Conservation (phyloP, 2,888 invertebrate species). For the Dioctria rufipes region DNA sequence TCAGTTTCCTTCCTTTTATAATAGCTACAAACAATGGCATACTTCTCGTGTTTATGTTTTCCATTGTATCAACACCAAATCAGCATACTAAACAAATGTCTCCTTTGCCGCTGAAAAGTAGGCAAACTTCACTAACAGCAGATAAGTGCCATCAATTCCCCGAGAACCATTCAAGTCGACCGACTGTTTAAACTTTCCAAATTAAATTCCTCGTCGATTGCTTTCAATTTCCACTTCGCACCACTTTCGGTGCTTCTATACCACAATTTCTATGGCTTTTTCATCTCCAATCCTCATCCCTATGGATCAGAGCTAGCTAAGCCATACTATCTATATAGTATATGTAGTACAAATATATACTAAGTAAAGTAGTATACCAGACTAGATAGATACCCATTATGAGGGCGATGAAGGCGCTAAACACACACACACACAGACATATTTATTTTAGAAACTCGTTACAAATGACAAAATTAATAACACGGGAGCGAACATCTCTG, state of each 20-base stretch:
- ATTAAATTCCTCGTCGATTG: constrained; percentile 50
- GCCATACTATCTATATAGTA: too few relatives aligned
- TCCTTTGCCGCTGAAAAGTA: constrained; percentile 35
- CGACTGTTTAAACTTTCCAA: constrained; percentile 49
- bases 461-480: constrained; percentile 51
- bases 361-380: too few relatives aligned
- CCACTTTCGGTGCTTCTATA: constrained; percentile 5
- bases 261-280: neutral
- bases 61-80: constrained; percentile 3
- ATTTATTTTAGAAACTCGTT: constrained; percentile 45
- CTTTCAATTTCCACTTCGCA: constrained; percentile 49
- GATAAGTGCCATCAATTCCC: constrained; percentile 49
- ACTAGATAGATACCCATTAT: neutral
- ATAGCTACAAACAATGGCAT: neutral
- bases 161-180: constrained; percentile 35
- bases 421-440: neutral
- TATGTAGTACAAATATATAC: neutral
- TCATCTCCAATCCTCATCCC: neutral
- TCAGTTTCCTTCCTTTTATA: too few relatives aligned
- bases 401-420: neutral
- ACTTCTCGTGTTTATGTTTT: neutral
- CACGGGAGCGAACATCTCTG: constrained; percentile 14
- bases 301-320: too few relatives aligned
- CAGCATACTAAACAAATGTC: constrained; percentile 30
- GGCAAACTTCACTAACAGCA: constrained; percentile 42